phyloP scores from a whole-genome alignment of 1,140 invertebrate species.

The Epicauta chinensis region DNA sequence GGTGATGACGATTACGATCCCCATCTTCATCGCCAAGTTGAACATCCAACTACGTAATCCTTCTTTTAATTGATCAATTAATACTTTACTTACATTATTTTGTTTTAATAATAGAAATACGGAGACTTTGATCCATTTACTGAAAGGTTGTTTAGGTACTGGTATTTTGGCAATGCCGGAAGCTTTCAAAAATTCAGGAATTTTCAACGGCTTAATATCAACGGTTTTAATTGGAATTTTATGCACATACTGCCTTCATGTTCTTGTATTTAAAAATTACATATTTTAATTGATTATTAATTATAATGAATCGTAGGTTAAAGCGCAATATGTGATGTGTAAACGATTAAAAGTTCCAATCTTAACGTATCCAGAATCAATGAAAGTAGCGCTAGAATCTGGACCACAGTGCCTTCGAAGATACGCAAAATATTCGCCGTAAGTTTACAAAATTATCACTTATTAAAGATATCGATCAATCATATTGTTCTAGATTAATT shows the following conservation, averaged over 20 bases:
- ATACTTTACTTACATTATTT: not conserved
- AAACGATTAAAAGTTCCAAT: conserved; percentile 37
- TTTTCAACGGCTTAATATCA: conserved; percentile 53
- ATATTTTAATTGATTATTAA: conserved; percentile 1
- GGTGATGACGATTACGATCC: conserved; percentile 42
- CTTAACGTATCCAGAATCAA: conserved; percentile 56
- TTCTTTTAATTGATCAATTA: not conserved
- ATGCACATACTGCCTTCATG: conserved; percentile 65
- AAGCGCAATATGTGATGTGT: conserved; percentile 39
- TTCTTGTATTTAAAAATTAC: conserved; percentile 47
- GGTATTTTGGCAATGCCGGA: conserved; percentile 71
- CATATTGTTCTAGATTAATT: conserved; percentile 45
- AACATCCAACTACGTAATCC: conserved; percentile 41
- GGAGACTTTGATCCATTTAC: conserved; percentile 58
- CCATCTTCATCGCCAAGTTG: conserved; percentile 39
- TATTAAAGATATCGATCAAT: not conserved
- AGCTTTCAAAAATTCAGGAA: conserved; percentile 64
- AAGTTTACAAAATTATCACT: conserved; percentile 25
- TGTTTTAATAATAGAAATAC: conserved; percentile 47
- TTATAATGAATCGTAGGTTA: conserved; percentile 29
- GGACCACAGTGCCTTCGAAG: conserved; percentile 51
- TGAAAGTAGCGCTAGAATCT: conserved; percentile 53
- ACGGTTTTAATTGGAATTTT: conserved; percentile 57
- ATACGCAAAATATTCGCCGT: conserved; percentile 52
- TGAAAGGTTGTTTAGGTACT: conserved; percentile 66